Conservation (phyloP, 1,140 invertebrate species). For the Probaryconus sp. region DNA sequence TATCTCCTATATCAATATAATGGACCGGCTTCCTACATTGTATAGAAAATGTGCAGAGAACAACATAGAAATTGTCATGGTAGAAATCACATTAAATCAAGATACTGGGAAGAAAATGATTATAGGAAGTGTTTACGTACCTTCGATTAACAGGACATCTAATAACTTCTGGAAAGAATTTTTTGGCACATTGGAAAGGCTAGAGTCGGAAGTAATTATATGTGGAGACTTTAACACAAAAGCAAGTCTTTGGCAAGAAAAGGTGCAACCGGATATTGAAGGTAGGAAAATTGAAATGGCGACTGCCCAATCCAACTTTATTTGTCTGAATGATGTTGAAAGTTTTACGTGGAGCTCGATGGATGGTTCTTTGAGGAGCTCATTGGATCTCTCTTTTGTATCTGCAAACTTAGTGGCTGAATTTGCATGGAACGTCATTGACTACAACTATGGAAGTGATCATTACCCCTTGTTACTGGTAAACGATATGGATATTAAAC, state of each 20-base stretch:
- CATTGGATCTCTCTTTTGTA: neutral
- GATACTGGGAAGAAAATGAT: constrained; percentile 5
- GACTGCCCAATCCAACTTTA: neutral
- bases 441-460: constrained; percentile 10
- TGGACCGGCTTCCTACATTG: no score
- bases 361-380: neutral
- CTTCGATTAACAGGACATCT: neutral
- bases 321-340: constrained; percentile 4
- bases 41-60: no score
- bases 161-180: constrained; percentile 14
- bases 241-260: neutral
- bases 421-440: neutral
- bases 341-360: neutral
- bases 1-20: no score
- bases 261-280: neutral
- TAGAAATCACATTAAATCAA: no score
- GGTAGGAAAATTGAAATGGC: neutral
- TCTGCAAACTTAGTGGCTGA: neutral
- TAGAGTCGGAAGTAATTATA: neutral
- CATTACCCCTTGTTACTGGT: neutral
- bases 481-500: no score
- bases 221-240: constrained; percentile 26
- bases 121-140: constrained; percentile 1
- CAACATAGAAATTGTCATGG: no score
- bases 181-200: neutral